Evolutionary conservation across 2,113 vertebrate genomes (phyloP), one percentile per base, ranked within the genome.

Genomic region (Abramis brama): DNA sequence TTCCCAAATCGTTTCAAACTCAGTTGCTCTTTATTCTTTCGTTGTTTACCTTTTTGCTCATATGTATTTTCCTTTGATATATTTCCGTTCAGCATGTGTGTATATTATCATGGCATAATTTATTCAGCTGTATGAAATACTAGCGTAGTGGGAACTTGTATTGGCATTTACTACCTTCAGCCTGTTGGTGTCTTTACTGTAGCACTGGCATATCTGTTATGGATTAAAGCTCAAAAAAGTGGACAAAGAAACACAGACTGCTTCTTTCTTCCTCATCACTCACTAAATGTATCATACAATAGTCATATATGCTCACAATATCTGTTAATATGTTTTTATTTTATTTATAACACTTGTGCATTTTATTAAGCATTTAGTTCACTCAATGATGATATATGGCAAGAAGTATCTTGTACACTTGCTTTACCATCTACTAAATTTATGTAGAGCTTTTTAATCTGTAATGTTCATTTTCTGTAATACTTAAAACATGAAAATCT

Each of bases 71-170:
- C 86, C 90, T 94, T 94, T 85, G 93, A 92, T 93, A 93, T 94
- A 50, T 93, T 93, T 94, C 87, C 43, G 92, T 92, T 95, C 75
- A 88, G 93, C 91, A 91, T 92, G 94, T 96, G 92, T 96, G 94
- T 96, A 96, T 96, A 95, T 96, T 96, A 94, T 94, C 95, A 92
- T 95, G 91, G 94, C 95, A 97, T 98, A 97, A 99, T 98, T 99
- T 98, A 98, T 99, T 98, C 96, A 97, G 96, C 96, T 97, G 94
- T 97, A 96, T 96, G 95, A 96, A 96, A 94, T 97, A 95, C 96
- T 97, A 93, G 96, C 96, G 83, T 97, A 97, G 97, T 91, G 94
- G 92, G 94, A 96, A 95, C 94, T 96, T 97, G 95, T 96, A 96
- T 95, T 89, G 95, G 95, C 96, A 96, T 97, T 97, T 96, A 96